Evolutionary conservation across 2,888 invertebrate genomes (phyloP).

Genomic region (Limenitis camilla): DNA sequence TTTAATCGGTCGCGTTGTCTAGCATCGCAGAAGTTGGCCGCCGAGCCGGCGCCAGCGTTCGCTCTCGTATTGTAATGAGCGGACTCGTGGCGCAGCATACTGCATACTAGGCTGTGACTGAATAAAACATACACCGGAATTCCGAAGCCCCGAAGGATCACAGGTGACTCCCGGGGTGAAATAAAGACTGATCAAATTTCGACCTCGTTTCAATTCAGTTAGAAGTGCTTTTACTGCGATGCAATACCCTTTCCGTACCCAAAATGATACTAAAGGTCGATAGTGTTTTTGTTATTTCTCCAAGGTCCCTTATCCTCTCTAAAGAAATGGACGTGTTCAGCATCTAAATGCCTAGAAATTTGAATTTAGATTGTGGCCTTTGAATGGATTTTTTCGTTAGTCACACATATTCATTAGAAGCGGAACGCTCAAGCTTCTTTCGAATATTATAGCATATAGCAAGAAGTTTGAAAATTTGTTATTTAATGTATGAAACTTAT

Average conservation of each 20-base stretch:
- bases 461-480: too few relatives aligned
- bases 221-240: too few relatives aligned
- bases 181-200: slow-evolving; percentile 10
- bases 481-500: slow-evolving; percentile 65
- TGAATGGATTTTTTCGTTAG: too few relatives aligned
- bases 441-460: too few relatives aligned
- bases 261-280: too few relatives aligned
- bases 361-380: too few relatives aligned
- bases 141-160: slow-evolving; percentile 20
- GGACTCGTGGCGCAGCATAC: slow-evolving; percentile 31
- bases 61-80: slow-evolving; percentile 54
- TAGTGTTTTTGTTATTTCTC: slow-evolving; percentile 12
- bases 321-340: too few relatives aligned
- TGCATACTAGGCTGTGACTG: slow-evolving; percentile 18
- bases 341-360: too few relatives aligned
- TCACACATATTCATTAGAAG: too few relatives aligned
- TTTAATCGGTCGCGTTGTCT: slow-evolving; percentile 67
- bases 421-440: too few relatives aligned
- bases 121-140: slow-evolving; percentile 31
- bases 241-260: too few relatives aligned
- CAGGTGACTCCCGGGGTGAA: slow-evolving; percentile 28
- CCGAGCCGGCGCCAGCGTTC: slow-evolving; percentile 41
- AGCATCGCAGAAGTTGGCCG: slow-evolving; percentile 53
- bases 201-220: slow-evolving; percentile 6
- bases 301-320: background rate